Conservation (phyloP, 1,140 invertebrate genomes). For the Artemia franciscana region DNA sequence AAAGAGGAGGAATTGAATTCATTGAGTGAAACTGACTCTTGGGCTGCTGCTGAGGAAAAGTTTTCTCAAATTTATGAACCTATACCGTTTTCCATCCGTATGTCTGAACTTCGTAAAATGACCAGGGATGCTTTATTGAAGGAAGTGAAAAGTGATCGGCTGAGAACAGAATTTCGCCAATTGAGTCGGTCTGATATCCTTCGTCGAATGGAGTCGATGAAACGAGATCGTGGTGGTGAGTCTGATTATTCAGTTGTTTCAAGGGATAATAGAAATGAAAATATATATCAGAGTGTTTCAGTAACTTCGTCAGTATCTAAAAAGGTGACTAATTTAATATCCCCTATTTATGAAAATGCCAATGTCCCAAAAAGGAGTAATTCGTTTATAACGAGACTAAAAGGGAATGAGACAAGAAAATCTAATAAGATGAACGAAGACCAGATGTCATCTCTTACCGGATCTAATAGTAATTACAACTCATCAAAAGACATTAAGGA, state of each 20-base stretch:
- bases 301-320: background rate
- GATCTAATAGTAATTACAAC: background rate
- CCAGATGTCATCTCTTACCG: no score
- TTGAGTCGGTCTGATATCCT: conserved; percentile 13
- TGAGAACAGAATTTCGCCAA: conserved; percentile 11
- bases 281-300: background rate
- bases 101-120: conserved; percentile 13
- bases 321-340: background rate
- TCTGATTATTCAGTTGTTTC: background rate
- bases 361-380: background rate
- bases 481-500: background rate
- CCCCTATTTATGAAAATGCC: background rate
- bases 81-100: conserved; percentile 12
- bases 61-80: conserved; percentile 17
- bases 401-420: no score
- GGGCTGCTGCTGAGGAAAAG: conserved; percentile 16
- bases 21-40: conserved; percentile 15
- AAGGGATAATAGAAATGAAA: background rate
- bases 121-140: conserved; percentile 11
- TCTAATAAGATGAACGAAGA: background rate
- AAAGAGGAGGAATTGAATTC: conserved; percentile 1
- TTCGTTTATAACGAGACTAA: background rate
- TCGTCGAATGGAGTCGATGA: conserved; percentile 8
- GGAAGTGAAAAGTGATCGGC: conserved; percentile 9
- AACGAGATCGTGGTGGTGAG: conserved; percentile 1